Evolutionary conservation across 2,797 vertebrate genomes (phyloP).

Genomic region (Fistularia tabacaria): DNA sequence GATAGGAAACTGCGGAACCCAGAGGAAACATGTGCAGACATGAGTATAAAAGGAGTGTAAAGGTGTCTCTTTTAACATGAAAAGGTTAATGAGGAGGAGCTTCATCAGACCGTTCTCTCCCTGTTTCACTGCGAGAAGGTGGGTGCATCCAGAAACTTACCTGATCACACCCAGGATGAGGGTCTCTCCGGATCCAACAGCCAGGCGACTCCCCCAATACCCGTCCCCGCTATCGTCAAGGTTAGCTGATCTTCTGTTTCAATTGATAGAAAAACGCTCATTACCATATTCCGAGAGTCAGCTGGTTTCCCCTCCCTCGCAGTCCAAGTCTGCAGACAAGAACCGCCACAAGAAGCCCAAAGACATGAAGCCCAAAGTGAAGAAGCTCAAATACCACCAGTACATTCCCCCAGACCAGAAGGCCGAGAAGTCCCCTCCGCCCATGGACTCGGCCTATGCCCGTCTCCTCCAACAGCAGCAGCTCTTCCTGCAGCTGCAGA

Average conservation of each 20-base stretch:
- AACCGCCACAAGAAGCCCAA: slow-evolving; percentile 98
- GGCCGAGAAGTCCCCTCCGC: slow-evolving; percentile 92
- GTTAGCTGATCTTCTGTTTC: slow-evolving; percentile 54
- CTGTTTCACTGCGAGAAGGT: slow-evolving; percentile 53
- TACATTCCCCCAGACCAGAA: slow-evolving; percentile 99
- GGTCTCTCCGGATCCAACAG: slow-evolving; percentile 68
- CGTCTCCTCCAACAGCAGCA: slow-evolving; percentile 96
- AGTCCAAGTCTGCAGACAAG: slow-evolving; percentile 90
- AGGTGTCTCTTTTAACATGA: background rate
- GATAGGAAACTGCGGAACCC: no score
- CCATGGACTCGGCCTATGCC: slow-evolving; percentile 98
- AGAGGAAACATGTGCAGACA: no score
- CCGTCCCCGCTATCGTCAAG: slow-evolving; percentile 83
- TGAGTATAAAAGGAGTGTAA: background rate
- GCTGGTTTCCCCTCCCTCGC: slow-evolving; percentile 12
- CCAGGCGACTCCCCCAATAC: slow-evolving; percentile 68
- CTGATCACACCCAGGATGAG: slow-evolving; percentile 74
- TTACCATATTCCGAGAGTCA: background rate
- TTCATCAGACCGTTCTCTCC: background rate
- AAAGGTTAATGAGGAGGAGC: background rate
- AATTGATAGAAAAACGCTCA: background rate
- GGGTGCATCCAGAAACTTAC: slow-evolving; percentile 68
- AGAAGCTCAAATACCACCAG: slow-evolving; percentile 98
- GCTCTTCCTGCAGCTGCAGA: slow-evolving; percentile 97
- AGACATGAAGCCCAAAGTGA: slow-evolving; percentile 97